Conservation (phyloP, 2,113 vertebrate genomes). For the Macroglossus sobrinus region DNA sequence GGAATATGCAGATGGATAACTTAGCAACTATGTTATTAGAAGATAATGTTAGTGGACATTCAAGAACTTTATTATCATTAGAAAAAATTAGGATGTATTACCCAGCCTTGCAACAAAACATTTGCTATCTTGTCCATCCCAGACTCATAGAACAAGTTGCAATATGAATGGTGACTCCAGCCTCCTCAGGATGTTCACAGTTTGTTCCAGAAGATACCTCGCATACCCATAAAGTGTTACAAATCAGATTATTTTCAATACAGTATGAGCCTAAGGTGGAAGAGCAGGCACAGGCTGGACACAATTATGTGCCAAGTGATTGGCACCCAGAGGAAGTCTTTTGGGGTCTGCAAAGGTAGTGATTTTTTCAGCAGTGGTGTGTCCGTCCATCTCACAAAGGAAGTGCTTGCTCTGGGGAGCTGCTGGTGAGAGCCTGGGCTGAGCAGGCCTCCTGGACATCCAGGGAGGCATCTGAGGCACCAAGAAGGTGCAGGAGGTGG, state of each 20-base stretch:
- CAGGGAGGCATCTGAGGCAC: neutral
- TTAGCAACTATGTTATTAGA: neutral
- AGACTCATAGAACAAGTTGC: neutral
- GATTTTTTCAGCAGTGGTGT: neutral
- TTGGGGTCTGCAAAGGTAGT: neutral
- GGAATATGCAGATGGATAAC: neutral
- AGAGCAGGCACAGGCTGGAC: neutral
- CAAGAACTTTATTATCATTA: neutral
- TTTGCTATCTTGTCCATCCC: neutral
- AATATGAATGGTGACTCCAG: accelerated
- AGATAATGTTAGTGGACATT: neutral
- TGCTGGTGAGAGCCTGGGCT: neutral
- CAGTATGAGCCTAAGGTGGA: neutral
- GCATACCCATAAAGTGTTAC: neutral
- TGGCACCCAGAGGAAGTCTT: neutral
- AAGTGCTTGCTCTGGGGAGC: neutral
- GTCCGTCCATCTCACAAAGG: neutral
- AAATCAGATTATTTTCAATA: neutral
- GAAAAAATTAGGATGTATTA: neutral
- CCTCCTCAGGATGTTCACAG: neutral
- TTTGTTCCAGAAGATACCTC: neutral
- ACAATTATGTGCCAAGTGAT: accelerated
- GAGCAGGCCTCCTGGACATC: neutral
- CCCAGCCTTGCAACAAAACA: neutral
- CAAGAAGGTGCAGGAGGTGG: neutral